Conservation (phyloP, 1,140 invertebrate genomes). For the Ips typographus region DNA sequence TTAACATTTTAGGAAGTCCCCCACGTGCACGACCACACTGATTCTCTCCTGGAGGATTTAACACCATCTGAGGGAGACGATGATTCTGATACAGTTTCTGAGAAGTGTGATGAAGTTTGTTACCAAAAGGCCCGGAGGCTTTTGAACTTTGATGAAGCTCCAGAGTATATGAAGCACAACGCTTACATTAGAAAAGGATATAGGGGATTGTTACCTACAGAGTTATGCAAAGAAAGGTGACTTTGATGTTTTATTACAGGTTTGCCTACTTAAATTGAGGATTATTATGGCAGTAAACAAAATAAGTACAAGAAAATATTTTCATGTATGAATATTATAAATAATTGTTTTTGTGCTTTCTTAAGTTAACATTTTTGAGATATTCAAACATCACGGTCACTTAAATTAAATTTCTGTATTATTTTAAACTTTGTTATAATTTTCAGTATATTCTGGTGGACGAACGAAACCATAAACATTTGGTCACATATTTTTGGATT, state of each 20-base stretch:
- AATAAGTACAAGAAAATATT: no score
- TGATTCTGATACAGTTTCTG: conserved; percentile 19
- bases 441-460: conserved; percentile 91
- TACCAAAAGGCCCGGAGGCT: conserved; percentile 54
- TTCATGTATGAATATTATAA: no score
- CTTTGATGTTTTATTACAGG: neutral
- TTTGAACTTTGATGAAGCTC: conserved; percentile 66
- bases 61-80: conserved; percentile 8
- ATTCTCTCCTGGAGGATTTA: conserved; percentile 41
- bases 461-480: conserved; percentile 96
- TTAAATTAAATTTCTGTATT: neutral
- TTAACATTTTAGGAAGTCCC: conserved; percentile 5
- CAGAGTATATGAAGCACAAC: conserved; percentile 71
- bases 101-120: conserved; percentile 41
- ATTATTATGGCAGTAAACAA: no score
- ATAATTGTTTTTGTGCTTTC: no score
- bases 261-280: neutral
- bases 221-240: conserved; percentile 85
- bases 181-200: conserved; percentile 70
- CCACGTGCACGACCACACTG: conserved; percentile 36
- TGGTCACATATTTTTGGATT: conserved; percentile 96
- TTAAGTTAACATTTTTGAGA: no score
- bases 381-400: no score
- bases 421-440: no score
- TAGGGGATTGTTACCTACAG: conserved; percentile 75